Evolutionary conservation across 2,888 invertebrate genomes (phyloP), one percentile per base, ranked within the genome.

Genomic region (Sipha maydis): DNA sequence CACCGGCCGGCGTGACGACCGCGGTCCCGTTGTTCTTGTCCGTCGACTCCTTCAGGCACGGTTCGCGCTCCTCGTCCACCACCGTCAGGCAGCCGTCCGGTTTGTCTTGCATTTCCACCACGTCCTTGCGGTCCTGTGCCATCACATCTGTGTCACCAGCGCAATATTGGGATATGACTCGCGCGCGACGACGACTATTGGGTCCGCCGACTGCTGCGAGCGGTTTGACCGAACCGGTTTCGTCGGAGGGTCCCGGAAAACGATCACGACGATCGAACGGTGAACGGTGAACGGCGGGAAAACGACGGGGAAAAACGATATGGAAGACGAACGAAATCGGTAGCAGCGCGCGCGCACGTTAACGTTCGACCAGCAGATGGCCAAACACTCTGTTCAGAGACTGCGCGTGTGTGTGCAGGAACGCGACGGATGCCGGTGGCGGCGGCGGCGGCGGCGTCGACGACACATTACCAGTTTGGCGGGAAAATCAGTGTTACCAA

Each of bases 81-180:
- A 56, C n/a, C 56, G 84, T 76, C 77, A 89, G 31, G 25, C 89
- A 85, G 28, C 89, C 83, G 85, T 85, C 89, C 34, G 73, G 56
- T 67, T 86, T 78, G 73, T 89, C 89, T 41, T 86, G 89, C 83
- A 89, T 78, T 71, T 84, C 89, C n/a, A 84, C n/a, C 21, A 84
- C n/a, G 71, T 61, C 54, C 31, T 69, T 38, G 3, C 67, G 41
- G 17, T 73, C 79, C 79, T 86, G 71, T 19, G 73, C 61, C 89
- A 83, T 84, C 75, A 31, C 38, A 34, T 25, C 75, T 75, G 28
- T 25, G 28, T 25, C 34, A 48, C 48, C 48, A 48, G 14, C 48
- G 48, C 14, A 8, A 14, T 14, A 48, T 48, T 48, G 48, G 48
- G 14, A 11, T 48, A 11, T 1, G 3, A 48, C 11, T 48, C 48